Evolutionary conservation across 2,797 vertebrate species (phyloP).

Genomic region (Tiaroga cobitis): DNA sequence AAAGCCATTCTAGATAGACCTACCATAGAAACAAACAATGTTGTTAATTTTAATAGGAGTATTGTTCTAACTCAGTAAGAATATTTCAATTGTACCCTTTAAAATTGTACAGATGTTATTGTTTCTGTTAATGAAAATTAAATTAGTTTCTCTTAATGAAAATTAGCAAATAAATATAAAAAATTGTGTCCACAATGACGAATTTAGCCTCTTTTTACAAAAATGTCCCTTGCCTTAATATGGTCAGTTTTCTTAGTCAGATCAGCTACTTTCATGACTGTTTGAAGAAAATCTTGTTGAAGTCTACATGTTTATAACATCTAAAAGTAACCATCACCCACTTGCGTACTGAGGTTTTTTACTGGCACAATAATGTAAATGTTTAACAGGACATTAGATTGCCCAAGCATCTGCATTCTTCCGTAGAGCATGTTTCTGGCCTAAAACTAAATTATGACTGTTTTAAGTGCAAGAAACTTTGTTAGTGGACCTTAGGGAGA

Average conservation of each 20-base stretch:
- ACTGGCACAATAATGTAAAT: not conserved
- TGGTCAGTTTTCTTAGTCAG: not conserved
- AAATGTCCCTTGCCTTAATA: not conserved
- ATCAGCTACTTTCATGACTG: not conserved
- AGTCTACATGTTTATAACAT: not conserved
- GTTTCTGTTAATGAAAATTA: too few species aligned
- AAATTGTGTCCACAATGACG: not conserved
- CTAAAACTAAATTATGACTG: slow-evolving; percentile 5
- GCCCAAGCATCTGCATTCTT: not conserved
- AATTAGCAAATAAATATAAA: too few species aligned
- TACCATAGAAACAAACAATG: too few species aligned
- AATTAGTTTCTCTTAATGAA: too few species aligned
- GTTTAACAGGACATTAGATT: not conserved
- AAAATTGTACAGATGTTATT: too few species aligned
- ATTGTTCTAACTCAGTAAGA: too few species aligned
- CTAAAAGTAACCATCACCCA: not conserved
- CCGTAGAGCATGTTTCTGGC: not conserved
- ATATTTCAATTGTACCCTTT: too few species aligned
- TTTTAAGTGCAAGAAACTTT: not conserved
- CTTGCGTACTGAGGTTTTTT: not conserved
- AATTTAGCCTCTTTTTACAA: too few species aligned
- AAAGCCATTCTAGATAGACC: too few species aligned
- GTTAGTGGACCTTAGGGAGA: not conserved
- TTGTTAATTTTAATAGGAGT: too few species aligned
- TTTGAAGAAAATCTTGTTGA: too few species aligned